Conservation (phyloP, 1,140 invertebrate species). For the Oncopeltus fasciatus region DNA sequence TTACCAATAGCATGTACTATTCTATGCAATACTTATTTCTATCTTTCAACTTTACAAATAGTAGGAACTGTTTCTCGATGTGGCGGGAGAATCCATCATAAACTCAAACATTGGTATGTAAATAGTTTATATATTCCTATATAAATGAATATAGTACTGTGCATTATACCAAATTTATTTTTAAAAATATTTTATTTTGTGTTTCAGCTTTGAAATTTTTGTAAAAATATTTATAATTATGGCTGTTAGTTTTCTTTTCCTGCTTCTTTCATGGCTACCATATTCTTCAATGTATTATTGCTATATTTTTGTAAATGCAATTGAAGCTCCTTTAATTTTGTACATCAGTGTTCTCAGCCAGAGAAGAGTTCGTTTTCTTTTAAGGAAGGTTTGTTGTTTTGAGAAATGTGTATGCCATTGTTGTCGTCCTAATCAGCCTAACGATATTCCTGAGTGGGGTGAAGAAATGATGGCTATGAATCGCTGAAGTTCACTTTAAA, state of each 20-base stretch:
- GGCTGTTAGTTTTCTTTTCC: constrained; percentile 54
- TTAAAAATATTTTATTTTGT: constrained; percentile 15
- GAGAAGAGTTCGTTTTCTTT: constrained; percentile 55
- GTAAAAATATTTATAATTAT: constrained; percentile 55
- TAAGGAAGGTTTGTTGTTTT: constrained; percentile 62
- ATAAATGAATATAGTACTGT: neutral
- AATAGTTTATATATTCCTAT: neutral
- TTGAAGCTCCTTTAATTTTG: constrained; percentile 54
- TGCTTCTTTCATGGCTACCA: constrained; percentile 53
- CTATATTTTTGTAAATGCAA: constrained; percentile 53
- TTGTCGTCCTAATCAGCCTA: constrained; percentile 38
- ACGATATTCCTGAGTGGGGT: constrained; percentile 58
- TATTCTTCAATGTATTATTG: constrained; percentile 53
- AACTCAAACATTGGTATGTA: constrained; percentile 58
- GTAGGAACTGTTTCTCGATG: constrained; percentile 64
- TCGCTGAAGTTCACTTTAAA: too few species aligned
- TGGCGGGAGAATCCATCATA: constrained; percentile 70
- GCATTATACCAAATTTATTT: neutral
- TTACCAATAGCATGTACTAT: constrained; percentile 62
- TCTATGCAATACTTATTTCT: constrained; percentile 61
- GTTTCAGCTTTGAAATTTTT: constrained; percentile 60
- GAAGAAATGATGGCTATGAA: constrained; percentile 51
- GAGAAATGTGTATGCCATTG: constrained; percentile 36
- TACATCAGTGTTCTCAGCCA: constrained; percentile 62
- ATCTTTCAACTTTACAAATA: constrained; percentile 57